Base-by-base conservation (phyloP, 2,113 vertebrate genomes). In the Mastomys coucha region DNA sequence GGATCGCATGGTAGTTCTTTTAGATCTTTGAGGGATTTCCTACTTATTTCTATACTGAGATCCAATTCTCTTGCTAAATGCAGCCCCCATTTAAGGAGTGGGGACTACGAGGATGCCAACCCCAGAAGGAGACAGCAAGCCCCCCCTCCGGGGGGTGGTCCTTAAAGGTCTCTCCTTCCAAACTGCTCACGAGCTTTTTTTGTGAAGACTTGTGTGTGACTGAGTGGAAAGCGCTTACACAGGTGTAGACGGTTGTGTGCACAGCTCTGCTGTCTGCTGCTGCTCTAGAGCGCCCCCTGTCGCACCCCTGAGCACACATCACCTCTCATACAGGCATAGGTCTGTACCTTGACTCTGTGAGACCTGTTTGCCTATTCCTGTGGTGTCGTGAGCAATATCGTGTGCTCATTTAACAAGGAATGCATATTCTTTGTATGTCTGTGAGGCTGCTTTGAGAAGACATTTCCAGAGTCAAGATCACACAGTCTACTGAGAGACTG, bases 301-400 rank as follows among this genome's bases (percentile, higher is more conserved):
- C 26, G 7, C 1, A 36, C 2, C 31, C 14, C 33, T 89, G 65
- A 19, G 70, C 42, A 12, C 4, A 91, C 2, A 8, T 70, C 49
- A 39, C 16, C 51, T 88, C 16, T 60, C 31, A 4, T 1, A 20
- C 16, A 63, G 1, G 2, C 13, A 0, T 3, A 2, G 36, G 12
- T 36, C 19, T n/a, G 3, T 24, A 36, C 67, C 53, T 69, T 53
- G 13, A 22, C 51, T 53, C 63, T 26, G 1, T 19, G 70, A 75
- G 58, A 4, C 42, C 36, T 33, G 3, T 20, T 86, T 12, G 13
- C 39, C 36, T 49, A 2, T 67, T 56, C 7, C 67, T 39, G 1
- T 53, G 20, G 42, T 63, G 14, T 53, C 8, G 28, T 75, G 76
- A 4, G 14, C 58, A 42, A 24, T 36, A 31, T 33, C 31, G 4